Conservation (phyloP, 35 echinoderm and acorn worm species). For the Eucidaris tribuloides region DNA sequence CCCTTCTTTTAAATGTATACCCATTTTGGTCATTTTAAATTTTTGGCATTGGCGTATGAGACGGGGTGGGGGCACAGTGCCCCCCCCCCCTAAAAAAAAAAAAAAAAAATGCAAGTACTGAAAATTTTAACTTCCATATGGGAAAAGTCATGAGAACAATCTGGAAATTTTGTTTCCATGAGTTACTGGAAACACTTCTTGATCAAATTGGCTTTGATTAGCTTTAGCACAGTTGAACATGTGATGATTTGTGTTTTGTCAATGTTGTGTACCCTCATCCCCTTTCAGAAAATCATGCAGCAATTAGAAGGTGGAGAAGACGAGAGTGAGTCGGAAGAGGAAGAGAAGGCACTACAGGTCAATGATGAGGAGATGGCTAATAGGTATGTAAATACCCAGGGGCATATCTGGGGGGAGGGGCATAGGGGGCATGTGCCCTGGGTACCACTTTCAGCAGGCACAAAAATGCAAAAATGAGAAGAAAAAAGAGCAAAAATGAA, state of each 20-base stretch:
- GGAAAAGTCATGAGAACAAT: neutral
- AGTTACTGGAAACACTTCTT: neutral
- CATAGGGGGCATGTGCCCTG: too few relatives aligned
- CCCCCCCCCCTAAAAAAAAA: too few relatives aligned
- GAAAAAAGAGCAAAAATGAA: too few relatives aligned
- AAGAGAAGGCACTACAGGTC: constrained; percentile 52
- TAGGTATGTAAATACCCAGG: too few relatives aligned
- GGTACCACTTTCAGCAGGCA: too few relatives aligned
- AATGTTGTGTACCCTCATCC: too few relatives aligned
- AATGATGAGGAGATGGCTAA: constrained; percentile 93
- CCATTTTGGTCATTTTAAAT: too few relatives aligned
- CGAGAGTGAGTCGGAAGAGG: constrained; percentile 48
- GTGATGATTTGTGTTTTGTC: neutral
- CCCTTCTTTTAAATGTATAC: too few relatives aligned
- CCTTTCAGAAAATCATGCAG: constrained; percentile 84
- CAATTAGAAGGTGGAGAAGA: constrained; percentile 43
- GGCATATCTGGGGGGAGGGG: too few relatives aligned
- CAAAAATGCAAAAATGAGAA: too few relatives aligned
- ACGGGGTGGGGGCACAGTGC: too few relatives aligned
- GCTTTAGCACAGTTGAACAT: neutral
- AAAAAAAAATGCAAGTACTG: neutral
- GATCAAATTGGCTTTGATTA: neutral
- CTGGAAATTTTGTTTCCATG: neutral
- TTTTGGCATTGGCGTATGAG: too few relatives aligned
- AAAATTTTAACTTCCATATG: neutral